These are phyloP conservation scores for Calosoma granatense DNA, from an alignment of 1,140 invertebrate genomes.

Conservation along the genomic window DNA sequence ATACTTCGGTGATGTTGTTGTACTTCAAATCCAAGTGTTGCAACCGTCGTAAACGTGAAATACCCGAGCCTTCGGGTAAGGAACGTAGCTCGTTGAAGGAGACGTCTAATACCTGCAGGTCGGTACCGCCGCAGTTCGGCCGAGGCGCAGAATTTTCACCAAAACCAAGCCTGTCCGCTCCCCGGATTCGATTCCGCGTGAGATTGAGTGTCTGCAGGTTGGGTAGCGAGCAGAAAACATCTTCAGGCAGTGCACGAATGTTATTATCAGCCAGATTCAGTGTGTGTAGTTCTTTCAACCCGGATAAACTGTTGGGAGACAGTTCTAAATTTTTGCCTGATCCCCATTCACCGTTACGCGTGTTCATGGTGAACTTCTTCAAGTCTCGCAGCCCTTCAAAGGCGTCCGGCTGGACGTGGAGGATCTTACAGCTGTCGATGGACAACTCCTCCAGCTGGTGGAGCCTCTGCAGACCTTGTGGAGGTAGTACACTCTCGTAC, in stretches of 20 bases:
- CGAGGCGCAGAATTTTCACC: slow-evolving; percentile 39
- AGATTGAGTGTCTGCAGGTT: slow-evolving; percentile 75
- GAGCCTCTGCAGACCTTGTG: slow-evolving; percentile 60
- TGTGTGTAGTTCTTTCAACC: slow-evolving; percentile 63
- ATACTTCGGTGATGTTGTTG: slow-evolving; percentile 73
- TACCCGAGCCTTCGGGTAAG: slow-evolving; percentile 58
- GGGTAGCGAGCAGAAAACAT: slow-evolving; percentile 62
- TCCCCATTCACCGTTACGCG: slow-evolving; percentile 67
- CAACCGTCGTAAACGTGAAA: slow-evolving; percentile 59
- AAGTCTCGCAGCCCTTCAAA: slow-evolving; percentile 67
- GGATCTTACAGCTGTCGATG: slow-evolving; percentile 69
- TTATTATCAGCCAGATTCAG: slow-evolving; percentile 76
- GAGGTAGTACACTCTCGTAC: slow-evolving; percentile 65
- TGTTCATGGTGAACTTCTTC: slow-evolving; percentile 61
- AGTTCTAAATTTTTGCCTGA: slow-evolving; percentile 59
- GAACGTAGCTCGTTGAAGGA: slow-evolving; percentile 66
- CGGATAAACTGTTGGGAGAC: slow-evolving; percentile 53
- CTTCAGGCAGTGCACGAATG: slow-evolving; percentile 60
- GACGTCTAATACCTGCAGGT: slow-evolving; percentile 62
- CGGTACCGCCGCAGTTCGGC: slow-evolving; percentile 40
- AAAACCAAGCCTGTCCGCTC: slow-evolving; percentile 62
- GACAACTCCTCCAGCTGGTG: slow-evolving; percentile 60
- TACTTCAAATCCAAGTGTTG: slow-evolving; percentile 68
- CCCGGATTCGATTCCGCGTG: slow-evolving; percentile 66
- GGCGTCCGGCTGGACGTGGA: slow-evolving; percentile 61